A percentile compares a stretch with the other conserved stretches of the same genome.
Conservation (phyloP, 2,888 invertebrate species). For the Leucozona laternaria region DNA sequence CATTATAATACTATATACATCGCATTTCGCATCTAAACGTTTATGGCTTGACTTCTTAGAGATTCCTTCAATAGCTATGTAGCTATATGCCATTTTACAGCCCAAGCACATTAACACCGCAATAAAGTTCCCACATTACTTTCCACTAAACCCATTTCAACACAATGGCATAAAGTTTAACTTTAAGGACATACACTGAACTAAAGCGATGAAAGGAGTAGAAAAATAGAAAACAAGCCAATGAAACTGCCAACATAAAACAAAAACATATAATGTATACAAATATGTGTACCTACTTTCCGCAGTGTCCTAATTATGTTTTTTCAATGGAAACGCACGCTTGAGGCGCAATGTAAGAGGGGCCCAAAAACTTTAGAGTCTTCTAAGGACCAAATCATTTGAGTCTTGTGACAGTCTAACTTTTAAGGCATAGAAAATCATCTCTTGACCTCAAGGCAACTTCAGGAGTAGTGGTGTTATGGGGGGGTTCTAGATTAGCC, state of each 20-base stretch:
- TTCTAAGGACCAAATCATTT: background rate
- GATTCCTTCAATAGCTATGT: conserved; percentile 20
- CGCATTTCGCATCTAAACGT: conserved; percentile 13
- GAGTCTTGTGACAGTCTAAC: too few species aligned
- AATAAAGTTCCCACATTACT: conserved; percentile 60
- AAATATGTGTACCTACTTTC: background rate
- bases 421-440: too few species aligned
- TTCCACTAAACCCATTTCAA: conserved; percentile 48
- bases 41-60: conserved; percentile 23
- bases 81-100: conserved; percentile 23
- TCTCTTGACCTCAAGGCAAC: too few species aligned
- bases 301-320: background rate
- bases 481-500: too few species aligned
- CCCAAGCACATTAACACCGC: conserved; percentile 56
- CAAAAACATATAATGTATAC: conserved; percentile 13
- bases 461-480: too few species aligned
- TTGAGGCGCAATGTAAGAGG: background rate
- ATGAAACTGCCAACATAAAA: conserved; percentile 26
- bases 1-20: conserved; percentile 23
- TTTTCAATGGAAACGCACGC: background rate
- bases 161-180: conserved; percentile 66
- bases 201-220: conserved; percentile 7
- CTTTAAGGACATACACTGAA: conserved; percentile 65
- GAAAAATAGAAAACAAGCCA: conserved; percentile 37
- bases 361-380: background rate